Percentiles rank a stretch among this genome's conserved stretches.
phyloP scores from a whole-genome alignment of 37 sponge, comb jelly and placozoan genomes.

The Halisarca cf. caerulea region DNA sequence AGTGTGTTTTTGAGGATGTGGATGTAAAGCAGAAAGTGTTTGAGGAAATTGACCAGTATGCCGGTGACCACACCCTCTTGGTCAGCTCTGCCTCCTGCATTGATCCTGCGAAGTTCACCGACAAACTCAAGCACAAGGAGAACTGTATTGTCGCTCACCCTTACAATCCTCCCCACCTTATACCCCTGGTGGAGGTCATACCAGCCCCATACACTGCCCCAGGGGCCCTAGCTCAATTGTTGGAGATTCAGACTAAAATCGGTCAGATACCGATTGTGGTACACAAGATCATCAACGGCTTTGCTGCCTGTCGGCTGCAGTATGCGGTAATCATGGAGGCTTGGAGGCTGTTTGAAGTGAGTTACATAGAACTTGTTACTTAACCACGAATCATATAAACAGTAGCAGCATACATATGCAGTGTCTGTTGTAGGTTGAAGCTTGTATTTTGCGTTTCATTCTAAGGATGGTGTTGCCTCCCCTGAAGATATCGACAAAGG shows the following conservation, averaged over 20 bases:
- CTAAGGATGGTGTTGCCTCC: slow-evolving; percentile 90
- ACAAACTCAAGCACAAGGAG: slow-evolving; percentile 67
- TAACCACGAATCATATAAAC: too few relatives aligned
- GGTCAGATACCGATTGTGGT: slow-evolving; percentile 83
- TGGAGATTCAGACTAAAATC: slow-evolving; percentile 66
- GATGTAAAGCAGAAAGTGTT: slow-evolving; percentile 87
- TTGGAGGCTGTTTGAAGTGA: slow-evolving; percentile 92
- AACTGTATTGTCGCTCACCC: slow-evolving; percentile 95
- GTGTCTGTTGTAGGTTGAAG: too few relatives aligned
- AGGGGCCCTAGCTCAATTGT: slow-evolving; percentile 27
- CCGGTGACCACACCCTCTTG: slow-evolving; percentile 62
- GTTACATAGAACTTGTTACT: neutral
- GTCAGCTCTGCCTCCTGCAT: slow-evolving; percentile 95
- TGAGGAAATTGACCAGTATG: slow-evolving; percentile 66
- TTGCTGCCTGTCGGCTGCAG: slow-evolving; percentile 88
- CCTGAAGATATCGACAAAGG: slow-evolving; percentile 95
- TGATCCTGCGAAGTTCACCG: slow-evolving; percentile 77
- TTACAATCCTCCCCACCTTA: slow-evolving; percentile 87
- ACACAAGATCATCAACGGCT: slow-evolving; percentile 91
- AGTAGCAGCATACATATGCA: too few relatives aligned
- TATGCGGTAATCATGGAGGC: slow-evolving; percentile 96
- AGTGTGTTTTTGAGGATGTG: slow-evolving; percentile 91
- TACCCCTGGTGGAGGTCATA: slow-evolving; percentile 87
- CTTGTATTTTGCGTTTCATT: too few relatives aligned
- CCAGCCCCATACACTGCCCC: slow-evolving; percentile 81